These are phyloP conservation scores for Pygoscelis adeliae DNA, from an alignment of 2,113 vertebrate species.

Conservation along the genomic window DNA sequence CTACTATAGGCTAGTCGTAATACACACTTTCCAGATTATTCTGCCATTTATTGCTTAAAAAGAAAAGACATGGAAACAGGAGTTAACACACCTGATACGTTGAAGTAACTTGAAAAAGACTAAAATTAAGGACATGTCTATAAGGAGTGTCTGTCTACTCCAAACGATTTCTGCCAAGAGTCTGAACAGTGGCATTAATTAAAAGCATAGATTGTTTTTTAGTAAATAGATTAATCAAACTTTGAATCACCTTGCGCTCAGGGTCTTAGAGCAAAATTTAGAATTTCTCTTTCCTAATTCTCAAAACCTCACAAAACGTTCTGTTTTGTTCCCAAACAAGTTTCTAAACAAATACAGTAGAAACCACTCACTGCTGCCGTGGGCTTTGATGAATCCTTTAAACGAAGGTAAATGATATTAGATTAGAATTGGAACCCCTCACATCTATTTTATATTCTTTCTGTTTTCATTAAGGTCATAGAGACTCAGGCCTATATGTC, in stretches of 20 bases:
- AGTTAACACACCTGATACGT: not conserved
- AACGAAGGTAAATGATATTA: not conserved
- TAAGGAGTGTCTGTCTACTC: not conserved
- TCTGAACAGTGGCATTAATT: not conserved
- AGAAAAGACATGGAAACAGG: not conserved
- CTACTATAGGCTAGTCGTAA: slow-evolving; percentile 57
- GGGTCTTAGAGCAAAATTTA: not conserved
- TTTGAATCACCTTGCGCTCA: not conserved
- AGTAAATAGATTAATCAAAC: not conserved
- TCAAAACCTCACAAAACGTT: not conserved
- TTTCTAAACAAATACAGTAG: not conserved
- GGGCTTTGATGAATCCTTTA: not conserved
- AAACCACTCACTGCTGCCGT: rapidly evolving
- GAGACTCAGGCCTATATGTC: not conserved
- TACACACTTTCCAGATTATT: slow-evolving; percentile 13
- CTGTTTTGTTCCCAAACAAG: not conserved
- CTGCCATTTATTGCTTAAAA: slow-evolving; percentile 12
- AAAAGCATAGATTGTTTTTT: not conserved
- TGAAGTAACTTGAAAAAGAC: not conserved
- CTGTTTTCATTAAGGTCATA: not conserved
- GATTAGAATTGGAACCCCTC: not conserved
- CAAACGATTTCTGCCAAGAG: not conserved
- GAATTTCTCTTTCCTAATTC: not conserved
- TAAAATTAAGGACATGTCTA: not conserved
- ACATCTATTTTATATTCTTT: not conserved